A percentile compares a stretch with the other conserved stretches of the same genome.
These are phyloP conservation scores for Papilio helenus DNA, from an alignment of 1,140 invertebrate genomes.

Conservation along the genomic window DNA sequence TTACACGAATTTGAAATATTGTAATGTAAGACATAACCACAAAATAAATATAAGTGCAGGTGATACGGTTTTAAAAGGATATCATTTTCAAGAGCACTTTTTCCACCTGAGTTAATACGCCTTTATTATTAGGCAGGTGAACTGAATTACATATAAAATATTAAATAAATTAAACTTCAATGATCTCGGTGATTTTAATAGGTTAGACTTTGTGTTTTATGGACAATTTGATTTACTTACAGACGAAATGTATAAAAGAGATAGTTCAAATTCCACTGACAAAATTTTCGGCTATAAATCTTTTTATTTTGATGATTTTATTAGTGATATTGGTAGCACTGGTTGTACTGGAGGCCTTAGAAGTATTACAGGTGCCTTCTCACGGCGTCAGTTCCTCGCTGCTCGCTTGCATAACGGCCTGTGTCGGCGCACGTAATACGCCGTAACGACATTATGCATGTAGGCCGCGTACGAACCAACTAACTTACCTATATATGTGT, in stretches of 20 bases:
- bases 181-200: background rate
- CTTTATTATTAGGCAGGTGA: conserved; percentile 5
- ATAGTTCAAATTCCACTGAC: background rate
- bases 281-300: background rate
- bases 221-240: background rate
- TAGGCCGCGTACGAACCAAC: conserved; percentile 63
- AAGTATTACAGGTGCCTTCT: conserved; percentile 62
- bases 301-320: background rate
- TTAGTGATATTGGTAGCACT: background rate
- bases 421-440: conserved; percentile 64
- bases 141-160: background rate
- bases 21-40: background rate
- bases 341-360: conserved; percentile 16
- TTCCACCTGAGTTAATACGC: background rate
- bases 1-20: too few relatives aligned
- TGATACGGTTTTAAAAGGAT: background rate
- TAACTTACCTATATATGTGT: conserved; percentile 26
- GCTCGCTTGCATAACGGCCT: conserved; percentile 66
- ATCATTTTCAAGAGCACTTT: conserved; percentile 1
- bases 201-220: background rate
- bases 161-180: background rate
- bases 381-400: conserved; percentile 61
- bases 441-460: conserved; percentile 75
- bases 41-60: background rate
- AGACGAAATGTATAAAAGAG: background rate